Base-by-base conservation (phyloP, 2,797 vertebrate species). In the Chelon auratus region DNA sequence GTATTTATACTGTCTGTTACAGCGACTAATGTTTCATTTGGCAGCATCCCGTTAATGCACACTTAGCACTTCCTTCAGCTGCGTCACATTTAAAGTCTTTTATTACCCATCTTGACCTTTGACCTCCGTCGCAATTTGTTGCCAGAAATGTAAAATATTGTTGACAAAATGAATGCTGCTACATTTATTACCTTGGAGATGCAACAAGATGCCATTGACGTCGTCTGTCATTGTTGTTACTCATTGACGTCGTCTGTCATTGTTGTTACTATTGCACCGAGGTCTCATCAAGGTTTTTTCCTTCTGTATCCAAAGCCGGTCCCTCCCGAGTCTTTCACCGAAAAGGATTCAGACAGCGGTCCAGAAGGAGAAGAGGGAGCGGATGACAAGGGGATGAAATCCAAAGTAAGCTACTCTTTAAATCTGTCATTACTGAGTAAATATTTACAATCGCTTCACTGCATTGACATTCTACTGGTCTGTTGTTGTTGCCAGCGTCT, bases 301-400 rank as follows among this genome's bases (percentile, higher is more conserved):
- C 43, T 30, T 65, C 11, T 39, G 1, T 74, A 60, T 76, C 30
- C 30, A 3, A 72, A 92, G 91, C 90, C 90, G 3, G 82, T 88
- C 14, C 30, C 75, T 58, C 70, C 88, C 63, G 87, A 86, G 1
- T 78, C 75, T 20, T 79, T 82, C 42, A 53, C 75, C 11, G 93
- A 84, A 54, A 94, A 94, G 70, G 92, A 92, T 48, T 91, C 78
- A 0, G 93, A 93, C 80, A 91, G 89, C 74, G 61, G 79, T 63
- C 86, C 88, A 7, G 94, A 94, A 4, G 89, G 70, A 53, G 90
- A 92, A 0, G 89, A 92, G 5, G 93, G 90, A 1, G 72, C 52
- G 2, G 87, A 85, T 0, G 84, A 88, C 18, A 93, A 93, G 66
- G 91, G 61, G 48, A 73, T 78, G 3, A 90, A 91, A 75, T 61